A percentile compares a stretch with the other conserved stretches of the same genome.
Conservation (phyloP, 1,140 invertebrate species). For the roundworm (Caenorhabditis elegans) region WBcel235 BX284606.5:9230501-9231000, state of each 20-base stretch:
- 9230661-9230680: neutral
- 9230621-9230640: neutral
- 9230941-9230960: too few relatives aligned
- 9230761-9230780: neutral
- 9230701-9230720: conserved; percentile 20
- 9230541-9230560: neutral
- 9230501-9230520: too few relatives aligned
- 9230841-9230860: too few relatives aligned
- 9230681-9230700: conserved; percentile 13
- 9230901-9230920: too few relatives aligned
- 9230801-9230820: neutral
- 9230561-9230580: conserved; percentile 2
- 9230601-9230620: neutral
- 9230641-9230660: neutral
- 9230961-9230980: too few relatives aligned
- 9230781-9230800: neutral
- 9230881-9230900: too few relatives aligned
- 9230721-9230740: neutral
- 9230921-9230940: too few relatives aligned
- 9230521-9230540: too few relatives aligned
- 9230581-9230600: conserved; percentile 4
- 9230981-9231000: too few relatives aligned
- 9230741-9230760: neutral
- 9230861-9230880: too few relatives aligned
- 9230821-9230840: neutral